Evolutionary conservation across 2,797 vertebrate species (phyloP), one percentile per base, ranked within the genome.

Genomic region (Nannoperca obscura): DNA sequence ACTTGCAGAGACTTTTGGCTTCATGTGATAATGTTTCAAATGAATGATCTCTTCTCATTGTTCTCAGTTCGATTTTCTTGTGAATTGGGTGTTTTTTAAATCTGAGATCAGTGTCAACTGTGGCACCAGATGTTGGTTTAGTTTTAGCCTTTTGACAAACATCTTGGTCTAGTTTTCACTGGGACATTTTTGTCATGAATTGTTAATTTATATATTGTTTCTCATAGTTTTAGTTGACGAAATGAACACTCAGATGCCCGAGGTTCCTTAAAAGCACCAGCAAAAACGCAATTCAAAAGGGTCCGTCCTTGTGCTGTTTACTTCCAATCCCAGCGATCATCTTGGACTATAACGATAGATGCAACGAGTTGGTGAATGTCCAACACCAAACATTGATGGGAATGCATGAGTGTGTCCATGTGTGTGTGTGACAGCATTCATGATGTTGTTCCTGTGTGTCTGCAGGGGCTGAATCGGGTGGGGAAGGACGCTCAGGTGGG

Each of bases 381-480:
- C 24, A 27, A 27, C 24, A 27, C 24, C 24, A 27, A 27, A 27
- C 24, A 27, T 1, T 27, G 24, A 27, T 27, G 24, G 24, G 24
- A 27, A 27, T 27, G 24, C 24, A 27, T 27, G 24, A 27, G 24
- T 27, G 24, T 27, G 24, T 27, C 24, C 24, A 2, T 27, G 24
- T 27, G 24, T 27, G 24, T 27, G 24, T 27, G 24, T 27, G 24
- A 27, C 24, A 27, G 24, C 24, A 27, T 27, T 27, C 24, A 1
- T 27, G 24, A 27, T 27, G 24, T 27, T 27, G 24, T 27, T 27
- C 24, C 24, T 27, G 24, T 27, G 24, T 80, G 15, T 74, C 60
- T 77, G 66, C 94, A 98, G 98, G 96, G 88, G n/a, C 72, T 92
- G 4, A 93, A 94, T 0, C 77, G 92, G 46, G 89, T 90, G 60